Percentiles rank a stretch among this genome's conserved stretches.
These are phyloP conservation scores for Papilio polytes DNA, from an alignment of 1,140 invertebrate species.

Conservation along the genomic window DNA sequence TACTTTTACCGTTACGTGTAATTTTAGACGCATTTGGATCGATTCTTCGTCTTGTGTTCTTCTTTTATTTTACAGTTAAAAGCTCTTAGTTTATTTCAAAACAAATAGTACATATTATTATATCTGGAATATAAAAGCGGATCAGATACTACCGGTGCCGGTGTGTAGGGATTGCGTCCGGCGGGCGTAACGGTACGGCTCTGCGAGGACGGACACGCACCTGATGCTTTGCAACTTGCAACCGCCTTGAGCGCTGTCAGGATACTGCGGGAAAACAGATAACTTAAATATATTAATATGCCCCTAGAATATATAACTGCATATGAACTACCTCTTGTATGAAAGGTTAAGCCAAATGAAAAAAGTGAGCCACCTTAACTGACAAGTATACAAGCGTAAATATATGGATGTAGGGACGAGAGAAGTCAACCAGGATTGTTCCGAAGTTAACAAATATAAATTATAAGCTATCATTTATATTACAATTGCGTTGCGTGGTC, in stretches of 20 bases:
- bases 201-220: constrained; percentile 52
- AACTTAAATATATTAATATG: constrained; percentile 19
- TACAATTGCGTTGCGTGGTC: not conserved
- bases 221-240: constrained; percentile 53
- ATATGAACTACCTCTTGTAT: not conserved
- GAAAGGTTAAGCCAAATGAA: too few relatives aligned
- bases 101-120: constrained; percentile 19
- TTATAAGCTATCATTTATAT: not conserved
- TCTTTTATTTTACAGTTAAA: not conserved
- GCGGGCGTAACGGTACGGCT: constrained; percentile 61
- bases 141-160: constrained; percentile 26
- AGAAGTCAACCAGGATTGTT: too few relatives aligned
- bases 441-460: not conserved
- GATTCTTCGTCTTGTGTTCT: not conserved
- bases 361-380: too few relatives aligned
- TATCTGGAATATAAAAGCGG: constrained; percentile 20
- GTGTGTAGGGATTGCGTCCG: constrained; percentile 48
- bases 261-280: constrained; percentile 39
- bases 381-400: too few relatives aligned
- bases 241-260: constrained; percentile 50
- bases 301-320: not conserved
- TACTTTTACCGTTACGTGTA: not conserved
- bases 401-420: too few relatives aligned
- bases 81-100: not conserved
- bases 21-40: not conserved